phyloP scores from a whole-genome alignment of 2,113 vertebrate genomes.

The Melozone crissalis region DNA sequence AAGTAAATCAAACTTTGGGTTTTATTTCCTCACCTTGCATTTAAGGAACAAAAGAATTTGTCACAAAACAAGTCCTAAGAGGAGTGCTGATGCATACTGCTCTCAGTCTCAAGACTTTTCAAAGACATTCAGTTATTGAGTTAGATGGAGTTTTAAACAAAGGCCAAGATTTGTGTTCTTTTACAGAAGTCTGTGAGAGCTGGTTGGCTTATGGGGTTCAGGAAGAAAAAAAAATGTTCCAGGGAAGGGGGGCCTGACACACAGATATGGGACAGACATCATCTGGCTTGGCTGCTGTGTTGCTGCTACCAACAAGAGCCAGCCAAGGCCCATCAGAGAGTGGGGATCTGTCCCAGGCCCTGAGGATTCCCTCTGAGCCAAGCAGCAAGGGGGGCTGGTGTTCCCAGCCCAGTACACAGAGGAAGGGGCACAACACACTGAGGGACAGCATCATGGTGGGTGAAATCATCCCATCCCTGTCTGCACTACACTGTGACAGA shows the following conservation, averaged over 20 bases:
- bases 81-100: not conserved
- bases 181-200: not conserved
- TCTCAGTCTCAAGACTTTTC: not conserved
- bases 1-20: not conserved
- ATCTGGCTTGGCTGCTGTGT: not conserved
- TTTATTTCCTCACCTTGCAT: not conserved
- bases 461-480: not conserved
- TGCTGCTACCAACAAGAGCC: not conserved
- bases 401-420: not conserved
- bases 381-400: not conserved
- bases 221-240: not conserved
- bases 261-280: not conserved
- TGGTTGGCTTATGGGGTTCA: not conserved
- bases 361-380: not conserved
- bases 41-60: not conserved
- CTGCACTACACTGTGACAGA: not conserved
- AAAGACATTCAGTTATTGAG: not conserved
- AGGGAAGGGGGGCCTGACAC: not conserved
- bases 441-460: not conserved
- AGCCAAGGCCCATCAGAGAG: not conserved
- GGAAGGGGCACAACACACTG: not conserved
- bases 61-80: not conserved
- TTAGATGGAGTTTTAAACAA: not conserved
- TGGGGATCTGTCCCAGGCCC: not conserved
- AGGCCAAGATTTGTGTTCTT: not conserved